phyloP scores from a whole-genome alignment of 2,797 vertebrate species.

The Helarctos malayanus region DNA sequence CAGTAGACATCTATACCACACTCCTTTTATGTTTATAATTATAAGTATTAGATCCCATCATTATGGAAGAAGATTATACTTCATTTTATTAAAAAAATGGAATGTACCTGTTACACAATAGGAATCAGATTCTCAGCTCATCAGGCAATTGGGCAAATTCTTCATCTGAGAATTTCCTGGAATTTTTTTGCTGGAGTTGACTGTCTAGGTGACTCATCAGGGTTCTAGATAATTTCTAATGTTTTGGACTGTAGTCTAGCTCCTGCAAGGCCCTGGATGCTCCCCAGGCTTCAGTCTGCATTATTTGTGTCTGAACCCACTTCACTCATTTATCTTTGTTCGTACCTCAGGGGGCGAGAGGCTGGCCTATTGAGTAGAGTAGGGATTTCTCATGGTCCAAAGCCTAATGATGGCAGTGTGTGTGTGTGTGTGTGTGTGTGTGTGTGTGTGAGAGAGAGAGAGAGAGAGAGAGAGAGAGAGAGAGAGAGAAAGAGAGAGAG shows the following conservation, averaged over 20 bases:
- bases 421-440: not conserved
- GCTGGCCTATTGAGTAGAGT: not conserved
- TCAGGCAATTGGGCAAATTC: not conserved
- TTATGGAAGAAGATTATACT: slow-evolving; percentile 45
- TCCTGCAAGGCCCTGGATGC: not conserved
- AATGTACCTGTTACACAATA: not conserved
- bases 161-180: not conserved
- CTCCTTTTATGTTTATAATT: slow-evolving; percentile 52
- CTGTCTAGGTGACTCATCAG: not conserved
- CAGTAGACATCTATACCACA: not conserved
- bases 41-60: not conserved
- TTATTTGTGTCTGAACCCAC: not conserved
- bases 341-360: not conserved
- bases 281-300: not conserved
- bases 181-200: not conserved
- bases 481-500: not conserved
- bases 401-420: not conserved
- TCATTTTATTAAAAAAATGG: not conserved
- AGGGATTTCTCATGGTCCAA: not conserved
- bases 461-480: not conserved
- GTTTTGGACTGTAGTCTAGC: too few species aligned
- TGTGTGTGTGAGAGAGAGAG: not conserved
- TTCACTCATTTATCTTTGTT: not conserved
- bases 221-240: not conserved
- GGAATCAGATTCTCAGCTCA: not conserved